A percentile compares a stretch with the other conserved stretches of the same genome.
Evolutionary conservation across 2,113 vertebrate species (phyloP).

Genomic region (Lagopus leucura): DNA sequence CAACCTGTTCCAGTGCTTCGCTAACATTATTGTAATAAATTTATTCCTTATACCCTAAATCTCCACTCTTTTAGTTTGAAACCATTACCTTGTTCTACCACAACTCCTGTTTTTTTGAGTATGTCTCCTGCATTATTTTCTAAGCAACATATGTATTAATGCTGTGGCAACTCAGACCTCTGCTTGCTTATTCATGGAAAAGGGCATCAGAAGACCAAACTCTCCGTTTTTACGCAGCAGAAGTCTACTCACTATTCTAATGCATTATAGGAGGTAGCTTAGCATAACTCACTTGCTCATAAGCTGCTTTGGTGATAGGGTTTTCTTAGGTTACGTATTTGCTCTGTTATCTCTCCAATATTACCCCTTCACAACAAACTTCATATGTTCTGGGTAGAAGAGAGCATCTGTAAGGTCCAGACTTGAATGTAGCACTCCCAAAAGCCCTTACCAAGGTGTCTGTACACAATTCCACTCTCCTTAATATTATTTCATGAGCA

Average conservation of each 20-base stretch:
- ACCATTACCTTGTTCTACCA: no score
- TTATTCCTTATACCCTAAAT: no score
- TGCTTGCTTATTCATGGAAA: neutral
- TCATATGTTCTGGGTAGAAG: fast-evolving
- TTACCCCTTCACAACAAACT: neutral
- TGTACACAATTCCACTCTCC: fast-evolving
- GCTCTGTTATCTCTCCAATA: neutral
- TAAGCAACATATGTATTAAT: neutral
- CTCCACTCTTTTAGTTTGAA: no score
- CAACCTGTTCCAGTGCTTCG: no score
- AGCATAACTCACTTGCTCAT: neutral
- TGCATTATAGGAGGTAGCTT: neutral
- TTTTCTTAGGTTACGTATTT: neutral
- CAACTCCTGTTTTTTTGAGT: no score
- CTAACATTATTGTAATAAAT: no score
- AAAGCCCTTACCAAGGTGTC: neutral
- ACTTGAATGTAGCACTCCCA: neutral
- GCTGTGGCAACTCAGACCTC: neutral
- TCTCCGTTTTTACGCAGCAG: neutral
- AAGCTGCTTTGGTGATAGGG: neutral
- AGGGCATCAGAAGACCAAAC: neutral
- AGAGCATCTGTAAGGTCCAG: neutral
- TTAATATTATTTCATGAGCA: neutral
- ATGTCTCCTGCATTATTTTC: no score
- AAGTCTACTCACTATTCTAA: neutral